Conservation (phyloP, 2,113 vertebrate species). For the Trematomus loennbergii region DNA sequence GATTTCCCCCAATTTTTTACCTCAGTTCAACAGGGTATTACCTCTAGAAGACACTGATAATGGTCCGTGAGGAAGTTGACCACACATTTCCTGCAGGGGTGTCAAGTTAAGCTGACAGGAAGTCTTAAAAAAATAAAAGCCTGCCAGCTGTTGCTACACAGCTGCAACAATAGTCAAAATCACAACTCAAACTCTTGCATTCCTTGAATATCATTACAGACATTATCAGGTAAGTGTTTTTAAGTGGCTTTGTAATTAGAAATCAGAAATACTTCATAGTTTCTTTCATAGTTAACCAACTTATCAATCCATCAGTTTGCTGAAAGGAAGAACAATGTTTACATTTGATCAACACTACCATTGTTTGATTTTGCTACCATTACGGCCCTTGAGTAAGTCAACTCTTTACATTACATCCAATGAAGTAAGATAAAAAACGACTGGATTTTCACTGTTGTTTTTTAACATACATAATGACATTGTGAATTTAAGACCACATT, state of each 20-base stretch:
- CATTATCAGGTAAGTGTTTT: background rate
- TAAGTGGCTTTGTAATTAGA: background rate
- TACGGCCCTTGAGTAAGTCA: background rate
- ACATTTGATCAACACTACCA: background rate
- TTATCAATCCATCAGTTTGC: background rate
- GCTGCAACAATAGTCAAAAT: slow-evolving; percentile 34
- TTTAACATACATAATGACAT: background rate
- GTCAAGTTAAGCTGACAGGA: slow-evolving; percentile 41
- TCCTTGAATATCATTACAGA: background rate
- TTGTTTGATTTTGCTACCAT: background rate
- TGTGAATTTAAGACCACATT: background rate
- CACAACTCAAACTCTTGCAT: background rate
- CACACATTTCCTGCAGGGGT: slow-evolving; percentile 55
- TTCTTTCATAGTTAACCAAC: background rate
- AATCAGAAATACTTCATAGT: background rate
- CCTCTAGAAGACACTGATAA: slow-evolving; percentile 18
- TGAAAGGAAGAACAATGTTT: background rate
- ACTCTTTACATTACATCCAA: background rate
- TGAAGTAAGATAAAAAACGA: background rate
- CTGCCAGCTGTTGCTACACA: slow-evolving; percentile 35
- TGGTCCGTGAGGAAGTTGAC: slow-evolving; percentile 28
- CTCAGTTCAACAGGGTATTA: background rate
- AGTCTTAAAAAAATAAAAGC: slow-evolving; percentile 18
- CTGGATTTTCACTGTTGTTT: background rate
- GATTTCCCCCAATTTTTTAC: background rate